Evolutionary conservation across 2,113 vertebrate genomes (phyloP).

Genomic region (Trogon surrucura): DNA sequence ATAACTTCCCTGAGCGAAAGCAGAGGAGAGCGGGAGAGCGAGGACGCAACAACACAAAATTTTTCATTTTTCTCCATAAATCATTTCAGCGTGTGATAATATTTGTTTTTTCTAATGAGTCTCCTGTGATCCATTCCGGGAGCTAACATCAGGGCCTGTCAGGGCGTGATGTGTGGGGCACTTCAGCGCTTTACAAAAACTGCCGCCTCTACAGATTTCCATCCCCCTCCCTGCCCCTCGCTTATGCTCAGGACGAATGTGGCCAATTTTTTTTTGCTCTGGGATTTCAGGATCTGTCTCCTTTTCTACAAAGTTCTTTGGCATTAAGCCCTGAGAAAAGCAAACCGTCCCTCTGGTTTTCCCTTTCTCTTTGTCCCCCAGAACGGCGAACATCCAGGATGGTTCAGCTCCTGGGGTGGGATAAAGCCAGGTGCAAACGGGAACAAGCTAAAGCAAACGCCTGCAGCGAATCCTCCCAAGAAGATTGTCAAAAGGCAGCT

Average conservation of each 20-base stretch:
- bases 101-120: conserved; percentile 94
- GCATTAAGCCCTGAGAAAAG: background rate
- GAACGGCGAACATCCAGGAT: background rate
- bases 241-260: conserved; percentile 77
- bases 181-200: conserved; percentile 84
- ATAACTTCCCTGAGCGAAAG: conserved; percentile 83
- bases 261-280: conserved; percentile 68
- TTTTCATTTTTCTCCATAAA: conserved; percentile 92
- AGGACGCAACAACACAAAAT: conserved; percentile 83
- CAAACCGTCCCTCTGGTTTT: background rate
- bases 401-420: background rate
- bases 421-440: fast-evolving
- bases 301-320: conserved; percentile 9
- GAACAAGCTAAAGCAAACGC: fast-evolving
- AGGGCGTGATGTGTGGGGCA: conserved; percentile 85
- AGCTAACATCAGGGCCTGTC: conserved; percentile 87
- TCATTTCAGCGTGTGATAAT: conserved; percentile 91
- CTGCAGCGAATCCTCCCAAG: background rate
- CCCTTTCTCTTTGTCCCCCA: background rate
- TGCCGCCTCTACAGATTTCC: conserved; percentile 79
- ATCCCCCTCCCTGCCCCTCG: conserved; percentile 28
- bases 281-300: conserved; percentile 58
- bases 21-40: conserved; percentile 76
- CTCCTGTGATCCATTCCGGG: conserved; percentile 87
- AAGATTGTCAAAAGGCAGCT: background rate